Base-by-base conservation (phyloP, 2,888 invertebrate genomes). In the Didymodactylos carnosus region DNA sequence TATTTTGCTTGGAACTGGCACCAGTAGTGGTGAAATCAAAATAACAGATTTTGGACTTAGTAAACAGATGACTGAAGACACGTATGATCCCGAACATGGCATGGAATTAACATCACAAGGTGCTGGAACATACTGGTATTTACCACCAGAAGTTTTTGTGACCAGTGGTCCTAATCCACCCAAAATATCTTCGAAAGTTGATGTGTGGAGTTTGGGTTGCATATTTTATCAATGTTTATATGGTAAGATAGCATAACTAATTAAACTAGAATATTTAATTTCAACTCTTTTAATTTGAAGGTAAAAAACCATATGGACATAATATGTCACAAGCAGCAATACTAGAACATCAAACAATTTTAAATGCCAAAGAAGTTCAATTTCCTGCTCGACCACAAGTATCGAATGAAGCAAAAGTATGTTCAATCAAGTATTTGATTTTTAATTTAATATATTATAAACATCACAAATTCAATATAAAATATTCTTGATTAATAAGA, bases 221-320 rank as follows among this genome's bases (percentile, higher is more conserved):
- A 98, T 99, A 86, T 98, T 98, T 87, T 99, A 98, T 87, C 98
- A 99, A 87, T 98, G 98, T 86, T 88, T 98, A 77, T 99, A 98
- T 84, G 98, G 98, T 79, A 95, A 94, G 86, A 97, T 97, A 87
- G 88, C 88, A 80, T 76, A 79, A 76, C n/a, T n/a, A n/a, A n/a
- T n/a, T n/a, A n/a, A n/a, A n/a, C n/a, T n/a, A n/a, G n/a, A n/a
- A n/a, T n/a, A n/a, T n/a, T n/a, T n/a, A n/a, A n/a, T n/a, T n/a
- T n/a, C n/a, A n/a, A n/a, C n/a, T n/a, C n/a, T n/a, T n/a, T n/a
- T n/a, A n/a, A n/a, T n/a, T n/a, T n/a, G n/a, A n/a, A n/a, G n/a
- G n/a, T 35, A 19, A 35, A 35, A 62, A 62, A 86, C 88, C 88
- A 72, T 88, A 88, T 81, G 88, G 97, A 75, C 97, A 98, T 87